These are phyloP conservation scores for Diplodus puntazzo DNA, from an alignment of 2,797 vertebrate species.

Conservation along the genomic window DNA sequence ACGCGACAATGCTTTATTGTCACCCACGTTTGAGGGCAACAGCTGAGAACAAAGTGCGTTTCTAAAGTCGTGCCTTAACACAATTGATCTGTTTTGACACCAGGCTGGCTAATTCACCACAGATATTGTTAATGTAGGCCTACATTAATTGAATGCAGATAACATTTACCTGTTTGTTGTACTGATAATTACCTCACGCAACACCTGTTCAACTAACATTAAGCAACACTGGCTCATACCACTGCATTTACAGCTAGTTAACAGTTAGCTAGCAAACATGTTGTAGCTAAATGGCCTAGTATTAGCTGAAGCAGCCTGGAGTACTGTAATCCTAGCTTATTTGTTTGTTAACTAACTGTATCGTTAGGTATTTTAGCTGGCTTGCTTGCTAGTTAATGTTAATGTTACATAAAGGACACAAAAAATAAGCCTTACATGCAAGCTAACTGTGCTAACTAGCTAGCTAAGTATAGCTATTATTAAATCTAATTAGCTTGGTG, in stretches of 20 bases:
- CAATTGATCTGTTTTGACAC: not conserved
- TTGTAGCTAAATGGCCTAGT: too few species aligned
- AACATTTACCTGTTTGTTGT: not conserved
- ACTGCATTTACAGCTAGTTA: too few species aligned
- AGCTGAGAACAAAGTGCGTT: conserved; percentile 5
- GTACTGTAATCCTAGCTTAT: too few species aligned
- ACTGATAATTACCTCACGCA: conserved; percentile 13
- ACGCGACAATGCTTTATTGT: conserved; percentile 5
- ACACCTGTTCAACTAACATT: not conserved
- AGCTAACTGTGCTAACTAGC: too few species aligned
- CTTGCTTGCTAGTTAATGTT: too few species aligned
- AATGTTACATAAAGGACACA: too few species aligned
- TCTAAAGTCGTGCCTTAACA: not conserved
- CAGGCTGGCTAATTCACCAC: not conserved
- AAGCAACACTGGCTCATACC: not conserved
- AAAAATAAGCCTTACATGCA: too few species aligned
- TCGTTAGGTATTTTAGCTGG: too few species aligned
- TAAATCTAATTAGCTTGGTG: not conserved
- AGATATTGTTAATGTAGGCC: not conserved
- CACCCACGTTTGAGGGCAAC: not conserved
- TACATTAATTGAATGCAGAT: not conserved
- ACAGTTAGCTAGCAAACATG: too few species aligned
- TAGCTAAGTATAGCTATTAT: too few species aligned
- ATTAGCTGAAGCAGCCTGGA: too few species aligned
- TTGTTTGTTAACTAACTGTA: too few species aligned